Percentiles rank a stretch among this genome's conserved stretches.
Conservation (phyloP, 2,113 vertebrate species). For the Pampusana beccarii region DNA sequence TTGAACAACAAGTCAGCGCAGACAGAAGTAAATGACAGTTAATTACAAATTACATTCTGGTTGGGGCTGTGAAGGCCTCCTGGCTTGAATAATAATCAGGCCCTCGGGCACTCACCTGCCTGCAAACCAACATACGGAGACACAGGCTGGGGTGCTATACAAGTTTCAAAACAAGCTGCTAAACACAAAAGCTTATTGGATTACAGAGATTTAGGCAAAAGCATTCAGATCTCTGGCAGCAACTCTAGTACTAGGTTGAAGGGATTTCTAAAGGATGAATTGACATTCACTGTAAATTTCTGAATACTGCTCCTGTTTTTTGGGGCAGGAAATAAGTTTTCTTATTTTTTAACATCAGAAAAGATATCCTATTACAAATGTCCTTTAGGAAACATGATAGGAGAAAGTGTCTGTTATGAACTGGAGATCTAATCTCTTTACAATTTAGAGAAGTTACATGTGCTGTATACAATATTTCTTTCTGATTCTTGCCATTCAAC, state of each 20-base stretch:
- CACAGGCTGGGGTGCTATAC: constrained; percentile 77
- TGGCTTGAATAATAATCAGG: constrained; percentile 81
- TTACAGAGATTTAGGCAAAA: constrained; percentile 84
- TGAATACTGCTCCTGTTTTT: constrained; percentile 3
- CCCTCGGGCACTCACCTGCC: constrained; percentile 88
- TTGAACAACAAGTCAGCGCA: constrained; percentile 81
- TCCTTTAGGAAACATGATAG: neutral
- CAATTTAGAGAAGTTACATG: neutral
- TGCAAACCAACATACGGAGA: constrained; percentile 73
- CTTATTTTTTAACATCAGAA: neutral
- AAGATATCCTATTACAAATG: neutral
- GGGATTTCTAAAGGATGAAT: constrained; percentile 59
- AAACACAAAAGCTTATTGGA: constrained; percentile 88
- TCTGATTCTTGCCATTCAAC: neutral
- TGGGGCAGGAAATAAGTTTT: neutral
- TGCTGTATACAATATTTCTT: neutral
- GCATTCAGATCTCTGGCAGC: constrained; percentile 76
- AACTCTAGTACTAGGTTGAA: constrained; percentile 59
- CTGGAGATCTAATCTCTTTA: neutral
- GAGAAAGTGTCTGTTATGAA: neutral
- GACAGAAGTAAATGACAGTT: constrained; percentile 86
- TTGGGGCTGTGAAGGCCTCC: constrained; percentile 76
- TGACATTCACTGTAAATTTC: constrained; percentile 50
- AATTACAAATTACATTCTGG: constrained; percentile 88
- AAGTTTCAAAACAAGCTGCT: constrained; percentile 85